Evolutionary conservation across 2,797 vertebrate genomes (phyloP), one percentile per base, ranked within the genome.

Genomic region (Vireo griseus): DNA sequence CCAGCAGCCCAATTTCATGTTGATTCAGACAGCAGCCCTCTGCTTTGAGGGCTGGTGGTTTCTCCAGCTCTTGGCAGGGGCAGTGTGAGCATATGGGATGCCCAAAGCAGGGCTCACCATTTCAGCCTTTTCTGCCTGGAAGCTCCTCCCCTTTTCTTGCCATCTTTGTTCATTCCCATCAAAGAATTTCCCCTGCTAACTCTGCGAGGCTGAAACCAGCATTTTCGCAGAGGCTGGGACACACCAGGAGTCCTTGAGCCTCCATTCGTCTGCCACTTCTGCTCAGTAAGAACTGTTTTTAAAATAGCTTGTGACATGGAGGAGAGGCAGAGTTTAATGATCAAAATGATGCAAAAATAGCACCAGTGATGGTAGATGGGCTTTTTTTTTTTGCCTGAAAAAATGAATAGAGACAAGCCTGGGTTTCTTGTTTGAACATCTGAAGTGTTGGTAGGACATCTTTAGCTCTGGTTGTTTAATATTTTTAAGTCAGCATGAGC

Each of bases 231-330:
- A 66, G 76, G 20, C 77, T 85, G 63, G 42, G 77, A 29, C 74
- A 18, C 90, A 42, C 37, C 68, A 86, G 92, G 92, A 83, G 51
- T 91, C 79, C 65, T 65, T 80, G 45, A 89, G n/a, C 84, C 65
- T 86, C 65, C 65, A 82, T 90, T 95, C 84, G 75, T 89, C 84
- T 15, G 4, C 83, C 6, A 3, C 72, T 94, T 89, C 62, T 78
- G 75, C 69, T 91, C 11, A 2, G 54, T 65, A 28, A 80, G 80
- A 92, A 40, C 55, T 68, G 63, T 33, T 82, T 90, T 71, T 94
- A 95, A 94, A 95, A 94, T 92, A 94, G 81, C 68, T 76, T 77
- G 61, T 90, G 81, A 83, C 58, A 86, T 37, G n/a, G 69, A 81
- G 69, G 76, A 89, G 72, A 93, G 67, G 48, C n/a, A 40, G 78